A percentile compares a stretch with the other conserved stretches of the same genome.
Evolutionary conservation across 2,113 vertebrate genomes (phyloP).

Genomic region (Saccopteryx bilineata): DNA sequence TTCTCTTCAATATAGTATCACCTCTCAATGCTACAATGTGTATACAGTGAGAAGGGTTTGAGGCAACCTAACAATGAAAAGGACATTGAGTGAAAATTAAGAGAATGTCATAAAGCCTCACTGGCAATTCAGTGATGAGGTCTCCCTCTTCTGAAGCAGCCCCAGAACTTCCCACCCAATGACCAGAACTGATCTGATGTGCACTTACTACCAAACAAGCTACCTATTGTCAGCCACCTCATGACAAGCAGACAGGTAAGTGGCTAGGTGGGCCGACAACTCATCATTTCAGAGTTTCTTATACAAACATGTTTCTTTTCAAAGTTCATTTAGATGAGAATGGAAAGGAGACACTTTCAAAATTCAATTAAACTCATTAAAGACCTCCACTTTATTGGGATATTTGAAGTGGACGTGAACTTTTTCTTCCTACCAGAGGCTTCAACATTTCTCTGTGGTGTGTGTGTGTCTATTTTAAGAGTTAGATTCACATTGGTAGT

Average conservation of each 20-base stretch:
- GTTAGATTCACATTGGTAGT: no score
- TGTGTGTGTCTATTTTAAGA: no score
- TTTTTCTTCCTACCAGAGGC: background rate
- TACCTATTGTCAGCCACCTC: fast-evolving
- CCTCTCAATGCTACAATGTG: no score
- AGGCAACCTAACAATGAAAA: no score
- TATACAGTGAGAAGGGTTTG: no score
- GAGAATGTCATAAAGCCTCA: no score
- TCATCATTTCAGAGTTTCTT: background rate
- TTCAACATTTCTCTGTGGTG: background rate
- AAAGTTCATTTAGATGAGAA: background rate
- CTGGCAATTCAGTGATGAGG: no score
- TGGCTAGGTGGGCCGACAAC: background rate
- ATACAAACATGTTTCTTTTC: background rate
- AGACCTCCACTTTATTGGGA: background rate
- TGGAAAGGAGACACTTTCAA: background rate
- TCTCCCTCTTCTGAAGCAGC: no score
- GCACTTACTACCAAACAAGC: fast-evolving
- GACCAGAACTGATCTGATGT: fast-evolving
- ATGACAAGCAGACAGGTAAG: background rate
- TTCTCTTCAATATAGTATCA: no score
- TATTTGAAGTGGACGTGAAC: fast-evolving
- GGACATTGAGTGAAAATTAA: no score
- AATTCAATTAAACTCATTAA: background rate
- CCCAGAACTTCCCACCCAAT: background rate